Evolutionary conservation across 1,140 invertebrate genomes (phyloP).

Genomic region (Saxidomus purpurata): DNA sequence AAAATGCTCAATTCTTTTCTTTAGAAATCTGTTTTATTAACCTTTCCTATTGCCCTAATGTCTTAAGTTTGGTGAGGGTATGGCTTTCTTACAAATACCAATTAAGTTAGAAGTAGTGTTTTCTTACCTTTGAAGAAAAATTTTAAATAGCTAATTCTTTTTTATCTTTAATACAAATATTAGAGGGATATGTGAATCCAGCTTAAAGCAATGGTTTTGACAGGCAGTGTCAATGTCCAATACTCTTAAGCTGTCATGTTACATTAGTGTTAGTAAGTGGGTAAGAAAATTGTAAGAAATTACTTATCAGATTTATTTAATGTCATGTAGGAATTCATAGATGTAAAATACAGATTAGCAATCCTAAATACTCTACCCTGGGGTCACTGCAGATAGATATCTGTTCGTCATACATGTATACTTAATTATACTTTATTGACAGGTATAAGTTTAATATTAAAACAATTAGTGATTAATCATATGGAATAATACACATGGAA

Average conservation of each 20-base stretch:
- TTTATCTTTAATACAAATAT: neutral
- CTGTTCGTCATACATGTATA: neutral
- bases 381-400: neutral
- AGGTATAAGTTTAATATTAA: neutral
- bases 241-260: constrained; percentile 9
- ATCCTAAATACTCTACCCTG: neutral
- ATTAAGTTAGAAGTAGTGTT: no score
- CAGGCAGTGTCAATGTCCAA: neutral
- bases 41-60: no score
- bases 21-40: no score
- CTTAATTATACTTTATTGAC: neutral
- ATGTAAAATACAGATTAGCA: neutral
- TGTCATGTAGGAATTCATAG: neutral
- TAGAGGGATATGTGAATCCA: neutral
- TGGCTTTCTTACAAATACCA: no score
- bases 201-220: neutral
- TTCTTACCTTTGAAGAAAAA: no score
- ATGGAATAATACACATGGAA: no score
- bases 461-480: neutral
- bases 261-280: constrained; percentile 6
- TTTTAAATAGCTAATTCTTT: neutral
- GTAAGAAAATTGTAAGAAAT: neutral
- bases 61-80: no score
- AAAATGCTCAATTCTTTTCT: no score
- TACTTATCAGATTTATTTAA: constrained; percentile 4